Conservation (phyloP, 2,113 vertebrate species). For the Taxidea taxus region DNA sequence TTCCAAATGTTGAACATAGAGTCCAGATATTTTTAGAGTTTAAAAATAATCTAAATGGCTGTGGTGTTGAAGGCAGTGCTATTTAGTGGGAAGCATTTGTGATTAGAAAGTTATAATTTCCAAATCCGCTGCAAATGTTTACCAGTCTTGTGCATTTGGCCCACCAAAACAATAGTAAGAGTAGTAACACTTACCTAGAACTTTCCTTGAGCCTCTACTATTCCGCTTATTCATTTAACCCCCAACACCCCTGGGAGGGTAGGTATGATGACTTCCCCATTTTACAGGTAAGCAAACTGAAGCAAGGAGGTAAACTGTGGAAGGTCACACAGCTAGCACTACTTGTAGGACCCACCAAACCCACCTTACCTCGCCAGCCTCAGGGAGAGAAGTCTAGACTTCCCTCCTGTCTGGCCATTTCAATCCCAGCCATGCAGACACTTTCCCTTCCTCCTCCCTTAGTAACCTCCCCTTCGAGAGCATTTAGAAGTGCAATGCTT, state of each 20-base stretch:
- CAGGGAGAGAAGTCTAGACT: neutral
- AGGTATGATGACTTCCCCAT: neutral
- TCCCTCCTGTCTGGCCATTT: neutral
- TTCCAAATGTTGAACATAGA: neutral
- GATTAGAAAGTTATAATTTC: neutral
- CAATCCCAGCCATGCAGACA: neutral
- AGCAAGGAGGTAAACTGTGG: neutral
- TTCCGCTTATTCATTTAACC: neutral
- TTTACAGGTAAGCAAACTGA: neutral
- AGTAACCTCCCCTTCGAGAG: neutral
- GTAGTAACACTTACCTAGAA: neutral
- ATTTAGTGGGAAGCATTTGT: neutral
- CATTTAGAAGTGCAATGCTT: neutral
- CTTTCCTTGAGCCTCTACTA: neutral
- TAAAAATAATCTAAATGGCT: neutral
- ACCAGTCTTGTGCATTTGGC: neutral
- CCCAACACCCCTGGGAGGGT: fast-evolving
- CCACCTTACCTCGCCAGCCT: neutral
- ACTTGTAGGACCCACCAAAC: neutral
- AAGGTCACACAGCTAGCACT: neutral
- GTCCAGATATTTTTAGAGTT: neutral
- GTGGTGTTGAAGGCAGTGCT: neutral
- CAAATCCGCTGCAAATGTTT: neutral
- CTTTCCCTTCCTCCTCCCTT: neutral
- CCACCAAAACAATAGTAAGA: neutral